Evolutionary conservation across 2,797 vertebrate genomes (phyloP).

Genomic region (Chrysolophus pictus): DNA sequence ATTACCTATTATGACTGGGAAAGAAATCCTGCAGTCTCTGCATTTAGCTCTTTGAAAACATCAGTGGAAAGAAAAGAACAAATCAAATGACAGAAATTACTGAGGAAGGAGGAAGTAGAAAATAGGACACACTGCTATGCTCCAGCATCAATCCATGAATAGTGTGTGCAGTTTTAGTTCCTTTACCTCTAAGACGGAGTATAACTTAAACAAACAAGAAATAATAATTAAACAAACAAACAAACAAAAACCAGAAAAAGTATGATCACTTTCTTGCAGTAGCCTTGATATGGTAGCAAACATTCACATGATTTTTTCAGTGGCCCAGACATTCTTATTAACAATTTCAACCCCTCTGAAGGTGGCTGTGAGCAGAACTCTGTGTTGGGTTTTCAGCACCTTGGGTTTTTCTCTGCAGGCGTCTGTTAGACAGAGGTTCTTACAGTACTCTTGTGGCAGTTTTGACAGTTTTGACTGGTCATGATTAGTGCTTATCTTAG

Average conservation of each 20-base stretch:
- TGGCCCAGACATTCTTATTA: not conserved
- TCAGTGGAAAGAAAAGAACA: not conserved
- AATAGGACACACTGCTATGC: not conserved
- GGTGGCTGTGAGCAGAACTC: not conserved
- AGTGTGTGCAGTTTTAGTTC: not conserved
- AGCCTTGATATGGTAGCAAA: not conserved
- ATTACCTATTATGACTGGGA: not conserved
- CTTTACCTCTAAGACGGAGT: not conserved
- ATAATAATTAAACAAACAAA: not conserved
- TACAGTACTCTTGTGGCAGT: not conserved
- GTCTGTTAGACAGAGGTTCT: not conserved
- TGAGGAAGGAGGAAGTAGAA: not conserved
- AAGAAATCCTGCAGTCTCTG: not conserved
- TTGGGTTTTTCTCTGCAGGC: not conserved
- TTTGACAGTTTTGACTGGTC: not conserved
- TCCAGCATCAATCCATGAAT: not conserved
- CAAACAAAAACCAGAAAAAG: not conserved
- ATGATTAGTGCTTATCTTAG: conserved; percentile 9
- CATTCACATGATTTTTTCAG: not conserved
- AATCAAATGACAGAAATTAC: not conserved
- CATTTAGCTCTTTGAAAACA: conserved; percentile 22
- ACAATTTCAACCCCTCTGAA: conserved; percentile 8
- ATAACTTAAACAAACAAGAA: not conserved
- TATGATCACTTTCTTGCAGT: not conserved
- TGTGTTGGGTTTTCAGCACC: not conserved